phyloP scores from a whole-genome alignment of 2,888 invertebrate species.

The Poecilobothrus nobilitatus region DNA sequence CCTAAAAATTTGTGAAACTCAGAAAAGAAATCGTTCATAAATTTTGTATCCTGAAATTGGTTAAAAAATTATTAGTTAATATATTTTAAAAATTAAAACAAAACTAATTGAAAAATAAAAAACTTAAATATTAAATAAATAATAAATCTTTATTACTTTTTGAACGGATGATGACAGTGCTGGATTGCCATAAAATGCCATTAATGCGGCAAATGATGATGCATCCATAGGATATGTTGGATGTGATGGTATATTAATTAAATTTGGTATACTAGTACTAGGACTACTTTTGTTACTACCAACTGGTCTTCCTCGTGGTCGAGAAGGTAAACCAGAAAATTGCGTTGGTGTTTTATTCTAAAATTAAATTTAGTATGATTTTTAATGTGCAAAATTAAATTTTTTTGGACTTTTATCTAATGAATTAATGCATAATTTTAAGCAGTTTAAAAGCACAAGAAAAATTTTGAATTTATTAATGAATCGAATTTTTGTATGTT shows the following conservation, averaged over 20 bases:
- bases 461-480: no score
- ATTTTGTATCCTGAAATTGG: slow-evolving; percentile 22
- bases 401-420: neutral
- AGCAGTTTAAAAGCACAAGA: no score
- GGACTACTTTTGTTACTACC: slow-evolving; percentile 26
- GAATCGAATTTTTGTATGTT: no score
- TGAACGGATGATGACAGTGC: slow-evolving; percentile 19
- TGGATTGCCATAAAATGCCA: slow-evolving; percentile 25
- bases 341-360: slow-evolving; percentile 26
- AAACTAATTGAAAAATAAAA: slow-evolving; percentile 1
- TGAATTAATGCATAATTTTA: no score
- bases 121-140: neutral
- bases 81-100: slow-evolving; percentile 7
- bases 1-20: slow-evolving; percentile 28
- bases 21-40: slow-evolving; percentile 26
- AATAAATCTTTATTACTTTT: slow-evolving; percentile 20
- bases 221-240: slow-evolving; percentile 19
- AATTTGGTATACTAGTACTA: slow-evolving; percentile 20
- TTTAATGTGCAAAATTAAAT: neutral
- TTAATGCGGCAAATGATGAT: slow-evolving; percentile 23
- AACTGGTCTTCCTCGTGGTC: slow-evolving; percentile 27
- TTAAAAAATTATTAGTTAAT: no score
- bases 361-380: slow-evolving; percentile 12
- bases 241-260: slow-evolving; percentile 22
- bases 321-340: slow-evolving; percentile 28